Evolutionary conservation across 2,113 vertebrate genomes (phyloP).

Genomic region (Amphiprion ocellaris): DNA sequence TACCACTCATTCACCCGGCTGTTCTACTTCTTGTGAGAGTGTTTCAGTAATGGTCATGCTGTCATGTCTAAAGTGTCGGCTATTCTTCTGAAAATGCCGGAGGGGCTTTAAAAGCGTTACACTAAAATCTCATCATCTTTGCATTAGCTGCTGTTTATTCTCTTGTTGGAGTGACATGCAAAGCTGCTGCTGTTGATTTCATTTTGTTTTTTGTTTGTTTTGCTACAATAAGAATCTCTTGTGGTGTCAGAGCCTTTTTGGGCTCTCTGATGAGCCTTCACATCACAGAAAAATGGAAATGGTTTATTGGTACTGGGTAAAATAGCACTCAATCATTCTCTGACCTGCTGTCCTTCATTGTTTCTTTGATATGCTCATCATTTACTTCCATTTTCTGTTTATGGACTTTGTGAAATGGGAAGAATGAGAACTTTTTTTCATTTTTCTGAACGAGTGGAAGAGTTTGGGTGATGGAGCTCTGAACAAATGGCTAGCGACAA

Average conservation of each 20-base stretch:
- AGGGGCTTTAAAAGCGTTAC: constrained; percentile 11
- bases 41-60: constrained; percentile 22
- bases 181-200: constrained; percentile 3
- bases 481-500: constrained; percentile 73
- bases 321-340: constrained; percentile 11
- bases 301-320: not conserved
- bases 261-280: constrained; percentile 18
- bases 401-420: constrained; percentile 36
- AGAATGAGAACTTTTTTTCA: not conserved
- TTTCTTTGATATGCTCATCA: constrained; percentile 35
- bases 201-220: not conserved
- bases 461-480: constrained; percentile 31
- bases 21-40: constrained; percentile 34
- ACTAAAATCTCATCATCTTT: constrained; percentile 33
- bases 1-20: constrained; percentile 16
- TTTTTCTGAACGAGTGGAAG: constrained; percentile 5
- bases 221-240: constrained; percentile 3
- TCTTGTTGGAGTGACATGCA: not conserved
- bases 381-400: constrained; percentile 42
- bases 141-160: constrained; percentile 17
- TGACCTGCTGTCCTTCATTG: constrained; percentile 14
- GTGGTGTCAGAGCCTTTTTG: not conserved
- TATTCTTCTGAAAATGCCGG: constrained; percentile 30
- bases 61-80: constrained; percentile 20
- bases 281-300: constrained; percentile 1